Evolutionary conservation across 2,888 invertebrate species (phyloP).

Genomic region (Latrodectus hesperus): DNA sequence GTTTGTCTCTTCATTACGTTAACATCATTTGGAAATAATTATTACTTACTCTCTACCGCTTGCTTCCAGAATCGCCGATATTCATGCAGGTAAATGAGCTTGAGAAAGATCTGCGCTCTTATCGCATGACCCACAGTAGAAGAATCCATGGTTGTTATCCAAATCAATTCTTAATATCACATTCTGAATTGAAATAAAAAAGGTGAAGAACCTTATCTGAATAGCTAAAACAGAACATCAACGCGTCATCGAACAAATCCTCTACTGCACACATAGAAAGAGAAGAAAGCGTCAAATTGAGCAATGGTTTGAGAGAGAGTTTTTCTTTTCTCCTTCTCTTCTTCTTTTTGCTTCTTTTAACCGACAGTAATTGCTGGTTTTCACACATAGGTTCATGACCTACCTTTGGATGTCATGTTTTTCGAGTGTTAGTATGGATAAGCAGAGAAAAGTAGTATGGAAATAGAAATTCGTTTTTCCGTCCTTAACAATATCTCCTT

Average conservation of each 20-base stretch:
- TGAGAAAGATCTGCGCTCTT: too few relatives aligned
- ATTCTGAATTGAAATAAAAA: constrained; percentile 24
- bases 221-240: constrained; percentile 25
- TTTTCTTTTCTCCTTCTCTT: too few relatives aligned
- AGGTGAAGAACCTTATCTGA: constrained; percentile 49
- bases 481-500: constrained; percentile 29
- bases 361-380: constrained; percentile 61
- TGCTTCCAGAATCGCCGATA: too few relatives aligned
- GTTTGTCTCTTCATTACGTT: too few relatives aligned
- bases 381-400: constrained; percentile 50
- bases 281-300: constrained; percentile 4
- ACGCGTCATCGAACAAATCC: constrained; percentile 24
- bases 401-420: constrained; percentile 1
- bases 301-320: too few relatives aligned
- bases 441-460: constrained; percentile 19
- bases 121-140: too few relatives aligned
- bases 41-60: too few relatives aligned
- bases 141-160: neutral
- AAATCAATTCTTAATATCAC: constrained; percentile 20
- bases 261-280: constrained; percentile 15
- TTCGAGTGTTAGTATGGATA: neutral
- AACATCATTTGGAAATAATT: too few relatives aligned
- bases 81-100: too few relatives aligned
- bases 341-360: constrained; percentile 17
- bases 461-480: constrained; percentile 35